phyloP scores from a whole-genome alignment of 2,113 vertebrate genomes.

The Paratilapia polleni region DNA sequence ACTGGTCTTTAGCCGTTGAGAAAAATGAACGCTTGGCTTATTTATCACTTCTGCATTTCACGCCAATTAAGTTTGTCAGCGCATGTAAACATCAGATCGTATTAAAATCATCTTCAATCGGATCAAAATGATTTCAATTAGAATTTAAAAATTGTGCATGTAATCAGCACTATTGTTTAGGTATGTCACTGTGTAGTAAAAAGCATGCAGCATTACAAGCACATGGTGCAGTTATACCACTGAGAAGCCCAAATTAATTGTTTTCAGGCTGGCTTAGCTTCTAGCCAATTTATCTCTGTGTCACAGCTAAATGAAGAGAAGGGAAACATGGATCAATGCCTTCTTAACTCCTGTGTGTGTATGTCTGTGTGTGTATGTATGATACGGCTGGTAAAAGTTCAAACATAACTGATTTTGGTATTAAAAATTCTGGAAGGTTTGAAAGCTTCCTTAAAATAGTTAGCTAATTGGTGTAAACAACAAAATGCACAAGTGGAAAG shows the following conservation, averaged over 20 bases:
- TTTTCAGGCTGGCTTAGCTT: slow-evolving; percentile 23
- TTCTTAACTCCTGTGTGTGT: slow-evolving; percentile 1
- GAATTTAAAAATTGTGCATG: background rate
- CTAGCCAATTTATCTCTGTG: slow-evolving; percentile 33
- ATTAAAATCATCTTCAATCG: no score
- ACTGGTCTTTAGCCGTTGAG: background rate
- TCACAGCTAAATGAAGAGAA: slow-evolving; percentile 33
- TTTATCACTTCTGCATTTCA: no score
- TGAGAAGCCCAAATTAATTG: slow-evolving; percentile 17
- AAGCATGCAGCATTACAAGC: background rate
- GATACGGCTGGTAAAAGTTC: background rate
- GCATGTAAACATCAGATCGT: no score
- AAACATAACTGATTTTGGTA: background rate
- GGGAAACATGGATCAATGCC: slow-evolving; percentile 38
- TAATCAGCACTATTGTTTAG: background rate
- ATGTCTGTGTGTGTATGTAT: no score
- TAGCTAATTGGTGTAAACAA: slow-evolving; percentile 6
- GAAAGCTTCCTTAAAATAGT: slow-evolving; percentile 16
- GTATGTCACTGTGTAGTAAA: background rate
- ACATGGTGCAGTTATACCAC: slow-evolving; percentile 7
- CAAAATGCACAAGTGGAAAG: background rate
- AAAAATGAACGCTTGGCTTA: no score
- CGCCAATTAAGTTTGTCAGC: no score
- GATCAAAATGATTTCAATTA: background rate
- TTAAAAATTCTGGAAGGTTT: background rate